Percentiles rank a stretch among this genome's conserved stretches.
These are phyloP conservation scores for Fundulus diaphanus DNA, from an alignment of 2,797 vertebrate genomes.

Conservation along the genomic window DNA sequence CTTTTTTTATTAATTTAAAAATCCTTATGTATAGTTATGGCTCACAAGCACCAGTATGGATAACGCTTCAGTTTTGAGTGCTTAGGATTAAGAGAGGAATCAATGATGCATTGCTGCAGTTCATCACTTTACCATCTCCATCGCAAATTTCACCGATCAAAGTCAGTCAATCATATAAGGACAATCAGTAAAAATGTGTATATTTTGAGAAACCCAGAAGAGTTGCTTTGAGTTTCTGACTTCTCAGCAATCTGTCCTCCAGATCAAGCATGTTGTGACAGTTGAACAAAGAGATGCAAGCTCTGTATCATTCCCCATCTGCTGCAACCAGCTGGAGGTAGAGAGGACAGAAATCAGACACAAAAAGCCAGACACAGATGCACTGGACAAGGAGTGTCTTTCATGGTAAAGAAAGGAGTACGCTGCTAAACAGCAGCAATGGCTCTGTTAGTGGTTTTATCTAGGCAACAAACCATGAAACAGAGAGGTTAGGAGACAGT, in stretches of 20 bases:
- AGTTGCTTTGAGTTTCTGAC: neutral
- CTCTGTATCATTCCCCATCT: neutral
- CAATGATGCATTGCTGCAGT: too few relatives aligned
- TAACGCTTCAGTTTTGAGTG: too few relatives aligned
- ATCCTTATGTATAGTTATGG: too few relatives aligned
- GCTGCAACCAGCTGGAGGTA: neutral
- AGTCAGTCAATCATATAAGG: neutral
- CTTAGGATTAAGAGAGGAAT: too few relatives aligned
- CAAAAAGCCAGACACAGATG: neutral
- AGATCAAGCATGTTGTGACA: neutral
- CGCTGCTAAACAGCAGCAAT: neutral
- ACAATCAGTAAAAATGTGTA: neutral
- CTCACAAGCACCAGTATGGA: too few relatives aligned
- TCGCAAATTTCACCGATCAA: too few relatives aligned
- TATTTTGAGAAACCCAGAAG: neutral
- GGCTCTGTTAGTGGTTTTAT: neutral
- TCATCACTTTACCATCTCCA: too few relatives aligned
- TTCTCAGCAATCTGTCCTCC: neutral
- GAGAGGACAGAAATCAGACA: constrained; percentile 2
- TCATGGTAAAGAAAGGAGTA: neutral
- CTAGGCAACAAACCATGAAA: neutral
- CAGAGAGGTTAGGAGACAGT: neutral
- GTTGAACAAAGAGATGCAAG: neutral
- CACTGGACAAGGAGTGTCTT: neutral
- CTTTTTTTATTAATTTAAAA: too few relatives aligned